A percentile compares a stretch with the other conserved stretches of the same genome.
phyloP scores from a whole-genome alignment of 2,888 invertebrate genomes.

The Tuta absoluta region DNA sequence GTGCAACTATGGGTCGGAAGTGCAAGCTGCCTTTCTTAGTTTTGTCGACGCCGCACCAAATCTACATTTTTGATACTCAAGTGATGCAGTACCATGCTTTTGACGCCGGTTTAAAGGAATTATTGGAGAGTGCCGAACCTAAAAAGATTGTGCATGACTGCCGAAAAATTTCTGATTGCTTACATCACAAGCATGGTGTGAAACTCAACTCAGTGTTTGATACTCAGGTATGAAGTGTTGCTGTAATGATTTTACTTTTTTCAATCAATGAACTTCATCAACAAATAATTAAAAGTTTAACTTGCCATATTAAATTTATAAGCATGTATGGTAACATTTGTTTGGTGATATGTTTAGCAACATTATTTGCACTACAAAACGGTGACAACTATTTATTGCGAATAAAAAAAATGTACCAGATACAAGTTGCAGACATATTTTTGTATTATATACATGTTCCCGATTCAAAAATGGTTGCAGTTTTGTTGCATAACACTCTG shows the following conservation, averaged over 20 bases:
- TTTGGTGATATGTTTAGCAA: too few species aligned
- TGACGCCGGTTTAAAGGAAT: slow-evolving; percentile 72
- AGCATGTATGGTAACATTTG: too few species aligned
- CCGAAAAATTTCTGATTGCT: slow-evolving; percentile 79
- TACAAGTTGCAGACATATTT: too few species aligned
- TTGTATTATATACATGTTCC: too few species aligned
- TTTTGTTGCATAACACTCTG: too few species aligned
- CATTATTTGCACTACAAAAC: too few species aligned
- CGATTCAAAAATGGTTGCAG: too few species aligned
- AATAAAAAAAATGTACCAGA: too few species aligned
- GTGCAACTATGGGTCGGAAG: slow-evolving; percentile 75
- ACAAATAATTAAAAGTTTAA: too few species aligned
- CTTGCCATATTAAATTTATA: too few species aligned
- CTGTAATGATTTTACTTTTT: neutral
- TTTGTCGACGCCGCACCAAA: slow-evolving; percentile 68
- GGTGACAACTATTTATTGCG: too few species aligned
- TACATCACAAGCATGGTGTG: slow-evolving; percentile 81
- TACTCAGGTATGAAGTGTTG: slow-evolving; percentile 69
- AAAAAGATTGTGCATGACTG: slow-evolving; percentile 83
- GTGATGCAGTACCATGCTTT: slow-evolving; percentile 75
- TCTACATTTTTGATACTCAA: slow-evolving; percentile 76
- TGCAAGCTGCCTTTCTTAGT: slow-evolving; percentile 75
- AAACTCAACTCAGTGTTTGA: slow-evolving; percentile 82
- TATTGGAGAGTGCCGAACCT: slow-evolving; percentile 68
- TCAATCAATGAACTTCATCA: too few species aligned